Percentiles rank a stretch among this genome's conserved stretches.
These are phyloP conservation scores for Anguilla rostrata DNA, from an alignment of 2,113 vertebrate species.

Conservation along the genomic window DNA sequence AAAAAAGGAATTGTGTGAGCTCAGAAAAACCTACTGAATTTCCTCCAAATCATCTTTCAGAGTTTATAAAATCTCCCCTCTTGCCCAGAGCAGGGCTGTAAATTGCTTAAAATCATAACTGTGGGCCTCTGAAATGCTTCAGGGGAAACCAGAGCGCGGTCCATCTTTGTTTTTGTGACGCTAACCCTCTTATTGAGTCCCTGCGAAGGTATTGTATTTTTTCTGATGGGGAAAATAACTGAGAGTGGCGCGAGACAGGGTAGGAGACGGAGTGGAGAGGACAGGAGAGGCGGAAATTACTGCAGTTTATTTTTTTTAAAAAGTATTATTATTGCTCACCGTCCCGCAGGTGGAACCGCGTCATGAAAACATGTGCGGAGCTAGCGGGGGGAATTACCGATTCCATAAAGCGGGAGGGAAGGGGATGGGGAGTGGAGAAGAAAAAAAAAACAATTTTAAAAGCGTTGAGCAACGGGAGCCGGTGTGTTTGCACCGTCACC, in stretches of 20 bases:
- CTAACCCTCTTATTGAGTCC: slow-evolving; percentile 61
- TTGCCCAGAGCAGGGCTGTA: slow-evolving; percentile 48
- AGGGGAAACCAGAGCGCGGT: slow-evolving; percentile 39
- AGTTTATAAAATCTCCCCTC: slow-evolving; percentile 46
- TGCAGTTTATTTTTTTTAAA: slow-evolving; percentile 43
- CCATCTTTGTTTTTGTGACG: slow-evolving; percentile 50
- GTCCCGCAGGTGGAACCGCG: slow-evolving; percentile 43
- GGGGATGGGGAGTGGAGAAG: not conserved
- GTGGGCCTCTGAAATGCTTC: slow-evolving; percentile 34
- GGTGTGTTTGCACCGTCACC: slow-evolving; percentile 51
- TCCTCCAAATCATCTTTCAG: slow-evolving; percentile 32
- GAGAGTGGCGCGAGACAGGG: slow-evolving; percentile 24
- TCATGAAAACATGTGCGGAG: slow-evolving; percentile 37
- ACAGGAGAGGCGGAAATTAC: slow-evolving; percentile 43
- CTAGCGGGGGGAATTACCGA: slow-evolving; percentile 34
- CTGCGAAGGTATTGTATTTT: slow-evolving; percentile 51
- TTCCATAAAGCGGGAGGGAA: slow-evolving; percentile 33
- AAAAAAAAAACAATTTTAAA: not conserved
- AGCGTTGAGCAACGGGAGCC: not conserved
- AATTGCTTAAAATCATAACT: slow-evolving; percentile 52
- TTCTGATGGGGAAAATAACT: slow-evolving; percentile 24
- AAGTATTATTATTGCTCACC: slow-evolving; percentile 29
- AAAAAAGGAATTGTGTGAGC: not conserved
- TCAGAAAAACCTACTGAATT: slow-evolving; percentile 19
- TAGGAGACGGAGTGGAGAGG: slow-evolving; percentile 34